These are phyloP conservation scores for Rallus limicola DNA, from an alignment of 2,113 vertebrate species.

Conservation along the genomic window DNA sequence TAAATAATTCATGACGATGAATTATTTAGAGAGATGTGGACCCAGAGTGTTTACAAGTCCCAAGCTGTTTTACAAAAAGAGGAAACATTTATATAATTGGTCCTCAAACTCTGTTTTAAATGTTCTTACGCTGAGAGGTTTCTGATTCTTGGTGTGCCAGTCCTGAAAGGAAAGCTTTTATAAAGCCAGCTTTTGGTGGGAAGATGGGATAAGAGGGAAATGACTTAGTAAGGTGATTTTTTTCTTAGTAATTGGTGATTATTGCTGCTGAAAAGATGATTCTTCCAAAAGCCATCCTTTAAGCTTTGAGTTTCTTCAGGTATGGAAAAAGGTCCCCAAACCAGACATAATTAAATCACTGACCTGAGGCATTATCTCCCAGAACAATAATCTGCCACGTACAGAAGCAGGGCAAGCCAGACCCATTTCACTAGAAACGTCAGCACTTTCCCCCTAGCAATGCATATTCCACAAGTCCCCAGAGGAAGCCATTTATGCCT, in stretches of 20 bases:
- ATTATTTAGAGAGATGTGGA: constrained; percentile 41
- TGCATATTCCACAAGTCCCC: background rate
- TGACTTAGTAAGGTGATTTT: background rate
- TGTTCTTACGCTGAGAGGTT: background rate
- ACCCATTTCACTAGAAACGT: background rate
- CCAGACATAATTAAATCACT: background rate
- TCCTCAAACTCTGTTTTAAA: constrained; percentile 6
- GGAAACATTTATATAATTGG: constrained; percentile 25
- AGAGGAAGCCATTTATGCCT: background rate
- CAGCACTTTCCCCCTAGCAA: background rate
- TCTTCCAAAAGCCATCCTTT: background rate
- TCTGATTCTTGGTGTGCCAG: background rate
- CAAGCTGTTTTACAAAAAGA: constrained; percentile 56
- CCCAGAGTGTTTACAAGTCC: constrained; percentile 42
- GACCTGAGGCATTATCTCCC: background rate
- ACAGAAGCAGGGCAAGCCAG: background rate
- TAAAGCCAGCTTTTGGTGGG: background rate
- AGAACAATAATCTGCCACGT: background rate
- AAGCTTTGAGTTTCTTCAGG: background rate
- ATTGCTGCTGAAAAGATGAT: background rate
- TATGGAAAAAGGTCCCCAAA: constrained; percentile 6
- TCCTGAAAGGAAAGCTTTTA: constrained; percentile 1
- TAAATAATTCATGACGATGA: constrained; percentile 59
- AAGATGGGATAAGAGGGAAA: background rate
- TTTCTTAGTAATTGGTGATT: constrained; percentile 16